These are phyloP conservation scores for Ischnus inquisitorius DNA, from an alignment of 2,888 invertebrate species.

Conservation along the genomic window DNA sequence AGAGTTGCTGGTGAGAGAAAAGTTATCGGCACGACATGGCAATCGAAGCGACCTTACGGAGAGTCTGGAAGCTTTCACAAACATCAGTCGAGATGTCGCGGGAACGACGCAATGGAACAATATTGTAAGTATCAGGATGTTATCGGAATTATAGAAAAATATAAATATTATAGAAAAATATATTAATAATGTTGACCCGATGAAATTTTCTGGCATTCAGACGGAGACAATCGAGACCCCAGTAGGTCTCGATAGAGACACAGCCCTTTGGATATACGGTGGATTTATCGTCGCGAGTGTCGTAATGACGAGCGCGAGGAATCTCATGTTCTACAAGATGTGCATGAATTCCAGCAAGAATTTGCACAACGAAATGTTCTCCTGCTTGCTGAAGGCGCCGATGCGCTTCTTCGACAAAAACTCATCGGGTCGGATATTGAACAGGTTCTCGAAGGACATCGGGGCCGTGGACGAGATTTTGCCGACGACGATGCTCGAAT, in stretches of 20 bases:
- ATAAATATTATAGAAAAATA: not conserved
- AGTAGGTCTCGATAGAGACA: constrained; percentile 69
- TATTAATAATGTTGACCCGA: no score
- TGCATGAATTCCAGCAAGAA: constrained; percentile 91
- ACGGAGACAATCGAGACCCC: not conserved
- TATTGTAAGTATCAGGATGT: not conserved
- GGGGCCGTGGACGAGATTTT: constrained; percentile 92
- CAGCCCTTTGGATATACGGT: constrained; percentile 86
- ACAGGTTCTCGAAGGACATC: constrained; percentile 94
- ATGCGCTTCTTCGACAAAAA: constrained; percentile 95
- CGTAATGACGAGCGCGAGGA: constrained; percentile 88
- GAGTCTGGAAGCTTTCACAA: not conserved
- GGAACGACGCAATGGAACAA: not conserved
- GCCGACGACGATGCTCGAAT: constrained; percentile 89
- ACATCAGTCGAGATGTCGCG: not conserved
- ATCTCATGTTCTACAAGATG: constrained; percentile 90
- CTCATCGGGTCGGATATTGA: constrained; percentile 93
- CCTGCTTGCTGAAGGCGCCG: constrained; percentile 90
- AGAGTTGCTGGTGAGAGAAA: constrained; percentile 76
- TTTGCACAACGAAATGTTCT: constrained; percentile 93
- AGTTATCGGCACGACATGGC: not conserved
- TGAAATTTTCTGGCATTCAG: no score
- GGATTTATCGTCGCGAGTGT: constrained; percentile 88
- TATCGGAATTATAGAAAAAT: no score
- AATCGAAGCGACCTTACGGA: no score